phyloP scores from a whole-genome alignment of 2,113 vertebrate genomes.

The Acrocephalus arundinaceus region DNA sequence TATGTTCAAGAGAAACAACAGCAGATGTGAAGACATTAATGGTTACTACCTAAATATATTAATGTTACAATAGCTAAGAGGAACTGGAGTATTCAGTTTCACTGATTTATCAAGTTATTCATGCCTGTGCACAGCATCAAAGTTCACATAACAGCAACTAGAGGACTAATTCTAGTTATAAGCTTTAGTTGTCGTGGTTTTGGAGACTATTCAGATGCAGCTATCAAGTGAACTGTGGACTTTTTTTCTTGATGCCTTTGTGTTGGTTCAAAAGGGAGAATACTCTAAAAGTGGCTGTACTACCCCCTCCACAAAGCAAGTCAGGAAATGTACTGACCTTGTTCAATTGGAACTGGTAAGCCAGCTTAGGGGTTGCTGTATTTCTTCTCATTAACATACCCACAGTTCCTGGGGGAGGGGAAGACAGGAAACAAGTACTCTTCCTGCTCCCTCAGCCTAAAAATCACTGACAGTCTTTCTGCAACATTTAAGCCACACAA shows the following conservation, averaged over 20 bases:
- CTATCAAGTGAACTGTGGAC: not conserved
- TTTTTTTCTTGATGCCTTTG: accelerated
- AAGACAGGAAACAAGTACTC: not conserved
- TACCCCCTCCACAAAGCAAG: not conserved
- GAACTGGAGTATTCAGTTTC: not conserved
- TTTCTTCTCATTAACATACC: not conserved
- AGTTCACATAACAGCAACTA: not conserved
- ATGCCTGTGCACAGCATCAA: not conserved
- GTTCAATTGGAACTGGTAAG: not conserved
- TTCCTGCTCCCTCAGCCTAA: conserved; percentile 32
- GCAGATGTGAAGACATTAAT: not conserved
- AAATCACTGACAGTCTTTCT: not conserved
- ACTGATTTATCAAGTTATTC: not conserved
- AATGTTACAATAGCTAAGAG: not conserved
- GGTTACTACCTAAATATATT: not conserved
- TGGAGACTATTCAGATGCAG: not conserved
- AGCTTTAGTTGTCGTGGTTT: not conserved
- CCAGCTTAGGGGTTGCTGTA: not conserved
- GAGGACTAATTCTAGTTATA: not conserved
- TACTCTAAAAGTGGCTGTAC: not conserved
- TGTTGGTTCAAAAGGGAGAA: not conserved
- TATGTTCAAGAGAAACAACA: not conserved
- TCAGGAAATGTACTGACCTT: not conserved
- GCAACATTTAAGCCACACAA: not conserved
- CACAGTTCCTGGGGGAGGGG: not conserved